These are phyloP conservation scores for Deroplatys truncata DNA, from an alignment of 2,888 invertebrate genomes.

Conservation along the genomic window DNA sequence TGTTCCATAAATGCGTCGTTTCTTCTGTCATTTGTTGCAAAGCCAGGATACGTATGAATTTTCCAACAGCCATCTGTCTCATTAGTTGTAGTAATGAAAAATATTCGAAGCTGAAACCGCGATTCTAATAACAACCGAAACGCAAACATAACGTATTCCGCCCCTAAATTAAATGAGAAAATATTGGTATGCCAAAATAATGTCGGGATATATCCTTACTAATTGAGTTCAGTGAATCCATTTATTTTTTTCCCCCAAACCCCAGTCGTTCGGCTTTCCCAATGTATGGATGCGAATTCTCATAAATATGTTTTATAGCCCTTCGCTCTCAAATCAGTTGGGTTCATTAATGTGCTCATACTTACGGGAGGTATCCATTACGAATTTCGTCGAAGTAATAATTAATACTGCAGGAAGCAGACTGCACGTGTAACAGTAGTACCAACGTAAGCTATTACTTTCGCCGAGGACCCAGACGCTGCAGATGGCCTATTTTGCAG, in stretches of 20 bases:
- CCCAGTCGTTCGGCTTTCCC: background rate
- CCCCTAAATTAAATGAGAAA: conserved; percentile 9
- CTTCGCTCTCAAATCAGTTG: conserved; percentile 1
- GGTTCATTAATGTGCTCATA: conserved; percentile 6
- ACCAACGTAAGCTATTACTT: background rate
- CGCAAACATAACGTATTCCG: background rate
- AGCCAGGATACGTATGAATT: background rate
- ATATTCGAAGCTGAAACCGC: background rate
- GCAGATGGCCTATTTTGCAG: conserved; percentile 8
- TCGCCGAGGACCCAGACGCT: background rate
- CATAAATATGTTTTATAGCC: conserved; percentile 2
- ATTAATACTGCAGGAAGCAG: background rate
- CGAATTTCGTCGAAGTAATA: conserved; percentile 6
- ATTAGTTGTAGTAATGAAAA: background rate
- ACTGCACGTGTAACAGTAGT: background rate
- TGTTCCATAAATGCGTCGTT: background rate
- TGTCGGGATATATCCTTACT: background rate
- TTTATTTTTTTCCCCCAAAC: background rate
- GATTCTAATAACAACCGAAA: background rate
- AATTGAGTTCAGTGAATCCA: conserved; percentile 11
- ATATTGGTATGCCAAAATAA: background rate
- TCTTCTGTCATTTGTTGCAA: background rate
- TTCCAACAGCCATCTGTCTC: background rate
- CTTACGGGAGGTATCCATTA: conserved; percentile 7
- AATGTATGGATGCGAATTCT: background rate